A percentile compares a stretch with the other conserved stretches of the same genome.
phyloP scores from a whole-genome alignment of 2,888 invertebrate genomes.

The Argyresthia albistria region DNA sequence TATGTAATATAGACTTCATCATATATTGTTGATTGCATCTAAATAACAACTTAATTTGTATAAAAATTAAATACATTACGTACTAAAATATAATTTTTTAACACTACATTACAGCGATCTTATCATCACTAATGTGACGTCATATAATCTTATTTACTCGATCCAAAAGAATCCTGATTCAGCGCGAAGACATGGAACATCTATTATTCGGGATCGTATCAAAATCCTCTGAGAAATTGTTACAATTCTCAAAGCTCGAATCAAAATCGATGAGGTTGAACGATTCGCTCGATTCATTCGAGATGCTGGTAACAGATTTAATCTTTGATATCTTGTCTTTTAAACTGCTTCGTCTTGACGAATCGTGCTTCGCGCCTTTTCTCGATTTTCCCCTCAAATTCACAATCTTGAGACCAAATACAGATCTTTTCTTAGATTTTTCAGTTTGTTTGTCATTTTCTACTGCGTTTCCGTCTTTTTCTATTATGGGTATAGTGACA shows the following conservation, averaged over 20 bases:
- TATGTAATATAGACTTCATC: too few relatives aligned
- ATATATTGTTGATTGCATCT: too few relatives aligned
- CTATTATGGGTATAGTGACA: too few relatives aligned
- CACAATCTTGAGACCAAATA: too few relatives aligned
- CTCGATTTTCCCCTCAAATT: background rate
- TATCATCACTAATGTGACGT: background rate
- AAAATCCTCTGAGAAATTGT: background rate
- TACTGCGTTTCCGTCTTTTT: too few relatives aligned
- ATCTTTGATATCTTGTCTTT: background rate
- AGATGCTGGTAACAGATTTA: background rate
- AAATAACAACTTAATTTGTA: too few relatives aligned
- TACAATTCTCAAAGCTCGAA: background rate
- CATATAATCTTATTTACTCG: background rate
- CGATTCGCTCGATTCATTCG: background rate
- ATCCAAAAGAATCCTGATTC: background rate
- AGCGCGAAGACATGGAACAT: slow-evolving; percentile 8
- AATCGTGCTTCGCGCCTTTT: background rate
- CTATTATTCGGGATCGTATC: background rate
- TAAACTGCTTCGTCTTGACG: background rate
- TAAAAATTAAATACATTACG: too few relatives aligned
- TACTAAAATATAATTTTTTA: background rate
- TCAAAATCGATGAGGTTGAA: background rate
- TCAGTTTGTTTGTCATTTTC: too few relatives aligned
- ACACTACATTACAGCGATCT: background rate
- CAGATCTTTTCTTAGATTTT: too few relatives aligned